Evolutionary conservation across 2,113 vertebrate genomes (phyloP), one percentile per base, ranked within the genome.

Genomic region (Crypturellus undulatus): DNA sequence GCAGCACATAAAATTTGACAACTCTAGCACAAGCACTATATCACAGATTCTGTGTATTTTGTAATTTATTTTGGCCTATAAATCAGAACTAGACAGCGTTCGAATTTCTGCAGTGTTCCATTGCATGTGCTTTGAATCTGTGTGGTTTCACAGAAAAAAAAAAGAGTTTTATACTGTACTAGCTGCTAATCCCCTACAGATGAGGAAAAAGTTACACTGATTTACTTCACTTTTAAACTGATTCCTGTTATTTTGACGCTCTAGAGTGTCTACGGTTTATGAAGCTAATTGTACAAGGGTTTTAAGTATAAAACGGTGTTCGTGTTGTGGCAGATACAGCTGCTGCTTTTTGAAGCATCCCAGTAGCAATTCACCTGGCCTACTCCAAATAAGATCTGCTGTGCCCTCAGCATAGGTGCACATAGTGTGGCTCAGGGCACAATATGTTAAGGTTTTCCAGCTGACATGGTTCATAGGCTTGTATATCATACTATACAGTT

Each of bases 41-140:
- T 88, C 56, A 90, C 69, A 69, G 60, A 95, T 65, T 82, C 43
- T 93, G 16, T 94, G 68, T 87, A 58, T 79, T 94, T 90, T 64
- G 43, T 84, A 34, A 72, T 80, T 58, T 67, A 89, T 67, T 58
- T 68, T 63, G 63, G 49, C 82, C 75, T 93, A 22, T 40, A 82
- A 87, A 84, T 82, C 79, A 93, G 85, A 96, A 84, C 47, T 45
- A 75, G 68, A 40, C 52, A 93, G 24, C 21, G 47, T 51, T 81
- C 43, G 38, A 81, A 75, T 79, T 58, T 38, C 92, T 90, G 21
- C 77, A 58, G 56, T 3, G 8, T 68, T 60, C 13, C 36, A 0
- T 15, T 36, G 4, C 38, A 30, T 11, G n/a, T 51, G 34, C 43
- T 65, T 45, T 56, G 69, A 63, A 36, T 67, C 49, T 36, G 6